These are phyloP conservation scores for Drosophila cardini DNA, from an alignment of 1,140 invertebrate species.

Conservation along the genomic window DNA sequence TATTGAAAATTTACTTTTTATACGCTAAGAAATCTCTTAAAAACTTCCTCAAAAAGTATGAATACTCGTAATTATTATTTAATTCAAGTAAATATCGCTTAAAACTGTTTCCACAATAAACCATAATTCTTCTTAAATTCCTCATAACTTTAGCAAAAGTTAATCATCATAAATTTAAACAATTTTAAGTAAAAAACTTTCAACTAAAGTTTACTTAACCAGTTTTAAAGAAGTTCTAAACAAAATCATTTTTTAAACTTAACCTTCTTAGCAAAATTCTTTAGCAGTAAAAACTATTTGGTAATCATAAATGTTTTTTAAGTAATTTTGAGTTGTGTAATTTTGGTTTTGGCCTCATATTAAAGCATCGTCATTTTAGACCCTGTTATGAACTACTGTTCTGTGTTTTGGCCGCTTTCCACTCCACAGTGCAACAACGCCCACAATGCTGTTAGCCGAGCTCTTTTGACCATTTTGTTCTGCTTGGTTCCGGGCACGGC, in stretches of 20 bases:
- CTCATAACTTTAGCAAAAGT: slow-evolving; percentile 1
- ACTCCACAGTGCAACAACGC: slow-evolving; percentile 64
- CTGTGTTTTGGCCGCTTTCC: slow-evolving; percentile 10
- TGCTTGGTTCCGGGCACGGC: slow-evolving; percentile 61
- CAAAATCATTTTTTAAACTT: too few relatives aligned
- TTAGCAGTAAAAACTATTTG: background rate
- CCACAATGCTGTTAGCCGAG: slow-evolving; percentile 49
- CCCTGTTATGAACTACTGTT: slow-evolving; percentile 8
- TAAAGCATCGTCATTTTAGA: slow-evolving; percentile 9
- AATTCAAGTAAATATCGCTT: background rate
- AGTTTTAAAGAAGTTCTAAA: too few relatives aligned
- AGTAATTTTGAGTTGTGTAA: background rate
- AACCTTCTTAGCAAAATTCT: background rate
- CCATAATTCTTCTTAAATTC: slow-evolving; percentile 1
- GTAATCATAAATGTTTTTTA: slow-evolving; percentile 2
- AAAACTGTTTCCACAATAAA: background rate
- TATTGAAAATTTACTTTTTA: too few relatives aligned
- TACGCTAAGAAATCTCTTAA: too few relatives aligned
- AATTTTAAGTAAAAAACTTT: background rate
- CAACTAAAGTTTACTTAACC: too few relatives aligned
- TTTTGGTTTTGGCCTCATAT: background rate
- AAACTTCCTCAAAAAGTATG: too few relatives aligned
- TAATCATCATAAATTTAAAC: background rate
- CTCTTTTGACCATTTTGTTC: slow-evolving; percentile 37
- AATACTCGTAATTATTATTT: background rate